Conservation (phyloP, 2,113 vertebrate species). For the Pelobates fuscus region DNA sequence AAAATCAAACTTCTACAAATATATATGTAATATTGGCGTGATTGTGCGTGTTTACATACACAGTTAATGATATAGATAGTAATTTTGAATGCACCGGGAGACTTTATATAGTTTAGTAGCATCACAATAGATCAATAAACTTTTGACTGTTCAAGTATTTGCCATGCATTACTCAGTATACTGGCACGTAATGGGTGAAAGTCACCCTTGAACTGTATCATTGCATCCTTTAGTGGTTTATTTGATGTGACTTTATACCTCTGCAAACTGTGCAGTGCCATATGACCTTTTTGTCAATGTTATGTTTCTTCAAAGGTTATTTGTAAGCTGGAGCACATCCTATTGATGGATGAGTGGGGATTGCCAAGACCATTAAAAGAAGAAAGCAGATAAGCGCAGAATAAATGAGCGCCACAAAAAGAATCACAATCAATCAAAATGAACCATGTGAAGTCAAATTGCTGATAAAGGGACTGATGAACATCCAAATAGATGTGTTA, state of each 20-base stretch:
- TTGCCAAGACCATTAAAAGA: conserved; percentile 34
- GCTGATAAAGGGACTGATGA: conserved; percentile 16
- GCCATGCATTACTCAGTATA: too few species aligned
- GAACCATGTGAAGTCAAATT: conserved; percentile 5
- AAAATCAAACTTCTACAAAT: too few species aligned
- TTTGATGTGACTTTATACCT: conserved; percentile 2
- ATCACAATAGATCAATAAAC: too few species aligned
- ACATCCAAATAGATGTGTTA: conserved; percentile 3
- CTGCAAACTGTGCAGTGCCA: conserved; percentile 2
- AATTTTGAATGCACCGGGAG: too few species aligned
- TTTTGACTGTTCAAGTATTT: too few species aligned
- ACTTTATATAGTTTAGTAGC: too few species aligned
- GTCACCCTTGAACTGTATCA: neutral
- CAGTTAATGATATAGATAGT: too few species aligned
- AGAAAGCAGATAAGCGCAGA: conserved; percentile 32
- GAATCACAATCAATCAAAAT: conserved; percentile 39
- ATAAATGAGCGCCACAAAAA: neutral
- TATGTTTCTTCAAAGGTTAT: conserved; percentile 31
- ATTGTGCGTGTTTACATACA: too few species aligned
- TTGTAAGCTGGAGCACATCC: conserved; percentile 16
- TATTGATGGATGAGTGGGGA: conserved; percentile 27
- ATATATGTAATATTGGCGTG: too few species aligned
- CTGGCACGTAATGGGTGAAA: too few species aligned
- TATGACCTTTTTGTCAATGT: conserved; percentile 8
- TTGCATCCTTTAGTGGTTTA: neutral